Percentiles rank a stretch among this genome's conserved stretches.
phyloP scores from a whole-genome alignment of 2,888 invertebrate genomes.

The Eulithis testata region DNA sequence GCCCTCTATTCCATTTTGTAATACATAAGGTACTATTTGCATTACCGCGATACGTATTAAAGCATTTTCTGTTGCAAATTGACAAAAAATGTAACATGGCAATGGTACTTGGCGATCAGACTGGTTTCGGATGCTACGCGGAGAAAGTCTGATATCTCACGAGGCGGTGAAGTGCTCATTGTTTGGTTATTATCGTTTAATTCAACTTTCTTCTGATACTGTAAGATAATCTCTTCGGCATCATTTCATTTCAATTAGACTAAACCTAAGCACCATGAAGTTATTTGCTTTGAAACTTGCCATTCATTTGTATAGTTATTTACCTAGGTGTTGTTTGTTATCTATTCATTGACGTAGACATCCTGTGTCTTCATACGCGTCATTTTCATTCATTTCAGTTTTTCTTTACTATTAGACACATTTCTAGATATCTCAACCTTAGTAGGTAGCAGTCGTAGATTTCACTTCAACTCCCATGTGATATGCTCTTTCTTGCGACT shows the following conservation, averaged over 20 bases:
- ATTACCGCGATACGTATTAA: neutral
- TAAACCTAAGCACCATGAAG: neutral
- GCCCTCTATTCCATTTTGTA: neutral
- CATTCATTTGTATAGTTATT: neutral
- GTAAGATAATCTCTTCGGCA: conserved; percentile 8
- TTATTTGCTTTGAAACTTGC: neutral
- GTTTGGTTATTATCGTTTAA: conserved; percentile 34
- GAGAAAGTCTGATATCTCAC: conserved; percentile 51
- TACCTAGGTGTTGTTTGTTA: conserved; percentile 1
- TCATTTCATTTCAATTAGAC: neutral
- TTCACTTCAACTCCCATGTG: too few relatives aligned
- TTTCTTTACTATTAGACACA: too few relatives aligned
- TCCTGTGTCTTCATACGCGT: neutral
- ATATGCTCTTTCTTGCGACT: too few relatives aligned
- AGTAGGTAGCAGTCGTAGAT: too few relatives aligned
- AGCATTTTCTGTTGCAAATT: neutral
- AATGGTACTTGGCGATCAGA: conserved; percentile 44
- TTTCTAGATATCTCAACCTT: too few relatives aligned
- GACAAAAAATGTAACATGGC: neutral
- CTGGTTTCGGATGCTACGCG: conserved; percentile 46
- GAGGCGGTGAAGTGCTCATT: conserved; percentile 36
- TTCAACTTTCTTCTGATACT: conserved; percentile 23
- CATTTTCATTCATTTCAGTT: neutral
- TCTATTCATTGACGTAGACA: neutral
- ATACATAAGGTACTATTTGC: neutral